Conservation (phyloP, 92 coral and sea anemone species). For the Siderastrea siderea region DNA sequence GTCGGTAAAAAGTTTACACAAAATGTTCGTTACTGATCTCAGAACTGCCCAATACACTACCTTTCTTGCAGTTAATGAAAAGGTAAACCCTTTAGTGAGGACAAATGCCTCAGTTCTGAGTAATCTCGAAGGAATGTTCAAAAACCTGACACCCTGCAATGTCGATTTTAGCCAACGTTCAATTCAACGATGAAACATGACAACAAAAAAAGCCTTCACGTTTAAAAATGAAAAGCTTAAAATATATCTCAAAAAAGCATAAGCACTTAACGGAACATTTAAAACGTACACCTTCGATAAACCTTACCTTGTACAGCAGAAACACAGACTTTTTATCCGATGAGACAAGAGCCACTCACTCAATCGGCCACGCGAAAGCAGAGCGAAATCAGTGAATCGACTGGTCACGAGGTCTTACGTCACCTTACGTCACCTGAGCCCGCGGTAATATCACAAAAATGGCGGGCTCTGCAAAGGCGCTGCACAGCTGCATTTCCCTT, state of each 20-base stretch:
- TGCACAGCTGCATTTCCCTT: no score
- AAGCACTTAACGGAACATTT: background rate
- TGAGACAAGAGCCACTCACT: no score
- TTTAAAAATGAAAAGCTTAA: background rate
- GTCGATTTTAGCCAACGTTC: background rate
- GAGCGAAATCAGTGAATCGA: background rate
- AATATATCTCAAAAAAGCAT: background rate
- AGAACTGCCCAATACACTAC: background rate
- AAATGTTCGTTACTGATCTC: background rate
- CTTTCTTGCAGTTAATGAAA: background rate
- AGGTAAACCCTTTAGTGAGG: background rate
- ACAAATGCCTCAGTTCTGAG: background rate
- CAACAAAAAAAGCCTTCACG: background rate
- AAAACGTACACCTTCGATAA: background rate
- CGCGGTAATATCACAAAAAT: no score
- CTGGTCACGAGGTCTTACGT: no score
- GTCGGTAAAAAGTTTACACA: background rate
- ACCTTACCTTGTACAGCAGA: constrained; percentile 19
- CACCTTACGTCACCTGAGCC: no score
- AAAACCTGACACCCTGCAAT: background rate
- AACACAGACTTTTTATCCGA: background rate
- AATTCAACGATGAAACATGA: background rate
- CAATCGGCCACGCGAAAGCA: background rate
- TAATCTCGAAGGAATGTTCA: background rate
- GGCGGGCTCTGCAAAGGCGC: no score